phyloP scores from a whole-genome alignment of 1,140 invertebrate species.

The Frieseomelitta varia region DNA sequence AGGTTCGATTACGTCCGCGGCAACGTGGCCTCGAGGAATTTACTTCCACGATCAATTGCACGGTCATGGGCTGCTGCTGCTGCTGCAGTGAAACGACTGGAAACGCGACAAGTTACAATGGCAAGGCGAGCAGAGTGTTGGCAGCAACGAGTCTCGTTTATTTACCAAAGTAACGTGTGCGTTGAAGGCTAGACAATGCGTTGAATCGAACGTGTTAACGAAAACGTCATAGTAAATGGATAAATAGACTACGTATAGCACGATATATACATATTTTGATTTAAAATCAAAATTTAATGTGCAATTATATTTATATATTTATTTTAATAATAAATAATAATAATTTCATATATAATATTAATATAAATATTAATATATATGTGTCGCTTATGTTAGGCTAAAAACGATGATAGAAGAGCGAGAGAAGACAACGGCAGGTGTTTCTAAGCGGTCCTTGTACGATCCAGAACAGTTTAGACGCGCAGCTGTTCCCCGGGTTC shows the following conservation, averaged over 20 bases:
- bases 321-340: too few relatives aligned
- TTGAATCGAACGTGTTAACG: neutral
- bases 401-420: neutral
- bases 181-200: neutral
- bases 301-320: too few relatives aligned
- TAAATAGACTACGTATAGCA: neutral
- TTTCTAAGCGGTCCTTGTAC: conserved; percentile 37
- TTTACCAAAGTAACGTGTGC: neutral
- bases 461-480: conserved; percentile 27
- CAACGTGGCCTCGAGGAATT: neutral
- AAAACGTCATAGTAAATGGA: conserved; percentile 5
- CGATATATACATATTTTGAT: too few relatives aligned
- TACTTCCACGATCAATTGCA: conserved; percentile 15
- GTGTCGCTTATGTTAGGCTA: too few relatives aligned
- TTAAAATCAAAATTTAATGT: too few relatives aligned
- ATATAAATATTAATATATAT: too few relatives aligned
- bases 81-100: neutral
- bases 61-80: neutral
- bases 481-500: conserved; percentile 33
- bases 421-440: conserved; percentile 43
- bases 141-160: neutral
- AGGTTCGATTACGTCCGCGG: neutral
- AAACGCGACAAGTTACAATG: neutral
- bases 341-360: too few relatives aligned
- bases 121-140: conserved; percentile 3